Evolutionary conservation across 1,140 invertebrate genomes (phyloP), one percentile per base, ranked within the genome.

Genomic region (Apolygus lucorum): DNA sequence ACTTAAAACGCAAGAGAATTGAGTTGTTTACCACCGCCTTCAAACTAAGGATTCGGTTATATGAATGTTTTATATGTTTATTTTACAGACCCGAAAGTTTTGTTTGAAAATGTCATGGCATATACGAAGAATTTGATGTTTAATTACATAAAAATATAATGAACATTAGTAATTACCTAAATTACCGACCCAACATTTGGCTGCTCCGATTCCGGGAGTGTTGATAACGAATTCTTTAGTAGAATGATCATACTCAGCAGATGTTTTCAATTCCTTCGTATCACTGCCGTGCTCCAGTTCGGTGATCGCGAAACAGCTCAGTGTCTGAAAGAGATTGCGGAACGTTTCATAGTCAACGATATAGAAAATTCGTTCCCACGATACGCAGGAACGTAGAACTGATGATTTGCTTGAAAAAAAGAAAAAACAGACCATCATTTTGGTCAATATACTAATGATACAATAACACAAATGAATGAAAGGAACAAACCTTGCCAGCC

Each of bases 261-360:
- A 92, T 0, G 95, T 98, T 72, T 90, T 84, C 82, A 97, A 90
- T 28, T 87, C 86, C 75, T 92, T 92, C 0, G 92, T 93, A 78
- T 98, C 95, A 62, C 91, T 94, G 0, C 95, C 95, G 81, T 98
- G 95, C 42, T 88, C 85, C 24, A 97, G 82, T 82, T 98, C 95
- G 14, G 95, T 98, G 63, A 98, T 78, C 1, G 91, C 90, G 78
- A 96, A 88, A 76, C 90, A 93, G 1, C 91, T 89, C 17, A 74
- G 66, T 0, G 73, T 72, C 73, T 73, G 27, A 29, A 66, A 25
- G 67, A 42, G 14, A 54, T 67, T 25, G 1, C 21, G 49, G n/a
- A n/a, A n/a, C n/a, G n/a, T n/a, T n/a, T n/a, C n/a, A n/a, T n/a
- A n/a, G n/a, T n/a, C n/a, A 59, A 24, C 11, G 52, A 13, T 25